A percentile compares a stretch with the other conserved stretches of the same genome.
Conservation (phyloP, 2,888 invertebrate genomes). For the Watsonalla cultraria region DNA sequence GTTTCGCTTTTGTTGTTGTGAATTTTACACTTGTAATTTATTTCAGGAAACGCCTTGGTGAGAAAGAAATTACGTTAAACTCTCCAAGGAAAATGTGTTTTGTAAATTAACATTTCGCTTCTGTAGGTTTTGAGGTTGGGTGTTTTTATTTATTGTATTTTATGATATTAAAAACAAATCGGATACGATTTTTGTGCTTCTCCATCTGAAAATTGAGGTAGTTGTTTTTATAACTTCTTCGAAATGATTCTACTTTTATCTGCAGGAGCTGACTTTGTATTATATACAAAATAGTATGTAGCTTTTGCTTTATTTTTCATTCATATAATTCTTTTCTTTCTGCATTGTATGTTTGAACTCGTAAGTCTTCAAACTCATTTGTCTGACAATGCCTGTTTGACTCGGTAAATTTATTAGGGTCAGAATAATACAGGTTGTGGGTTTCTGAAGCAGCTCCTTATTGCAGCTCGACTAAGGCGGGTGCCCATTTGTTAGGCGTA, state of each 20-base stretch:
- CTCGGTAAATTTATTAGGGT: constrained; percentile 76
- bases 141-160: constrained; percentile 35
- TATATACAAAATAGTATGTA: too few species aligned
- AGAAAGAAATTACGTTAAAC: constrained; percentile 76
- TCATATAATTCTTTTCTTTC: neutral
- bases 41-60: constrained; percentile 76
- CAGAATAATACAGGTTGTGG: constrained; percentile 74
- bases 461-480: constrained; percentile 65
- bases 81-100: constrained; percentile 75
- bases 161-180: constrained; percentile 5
- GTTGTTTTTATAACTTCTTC: too few species aligned
- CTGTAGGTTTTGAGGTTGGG: constrained; percentile 48
- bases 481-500: constrained; percentile 71
- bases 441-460: constrained; percentile 69
- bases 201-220: neutral
- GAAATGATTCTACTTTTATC: too few species aligned
- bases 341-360: neutral
- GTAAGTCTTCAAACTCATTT: constrained; percentile 55
- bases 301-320: too few species aligned
- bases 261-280: too few species aligned
- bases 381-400: constrained; percentile 70
- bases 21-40: constrained; percentile 80
- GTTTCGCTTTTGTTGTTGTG: constrained; percentile 76
- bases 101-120: constrained; percentile 69
- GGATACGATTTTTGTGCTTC: neutral